These are phyloP conservation scores for Adelphocoris suturalis DNA, from an alignment of 2,888 invertebrate species.

Conservation along the genomic window DNA sequence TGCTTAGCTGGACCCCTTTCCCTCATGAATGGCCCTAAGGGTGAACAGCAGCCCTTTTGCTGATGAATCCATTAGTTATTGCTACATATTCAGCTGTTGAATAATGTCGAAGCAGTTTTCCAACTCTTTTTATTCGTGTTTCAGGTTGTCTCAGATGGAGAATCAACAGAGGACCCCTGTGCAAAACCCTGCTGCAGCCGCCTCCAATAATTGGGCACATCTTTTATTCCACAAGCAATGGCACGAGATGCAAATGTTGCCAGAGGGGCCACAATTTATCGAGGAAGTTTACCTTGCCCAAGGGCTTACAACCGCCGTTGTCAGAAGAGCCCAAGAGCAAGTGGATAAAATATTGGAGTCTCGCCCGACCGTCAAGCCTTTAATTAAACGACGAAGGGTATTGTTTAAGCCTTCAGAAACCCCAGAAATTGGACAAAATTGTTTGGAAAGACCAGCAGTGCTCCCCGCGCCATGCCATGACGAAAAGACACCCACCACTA, in stretches of 20 bases:
- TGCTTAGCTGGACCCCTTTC: too few relatives aligned
- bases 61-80: too few relatives aligned
- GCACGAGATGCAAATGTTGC: background rate
- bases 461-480: too few relatives aligned
- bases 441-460: too few relatives aligned
- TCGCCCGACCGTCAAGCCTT: background rate
- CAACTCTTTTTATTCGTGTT: background rate
- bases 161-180: background rate
- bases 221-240: background rate
- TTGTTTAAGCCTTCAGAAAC: background rate
- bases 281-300: background rate
- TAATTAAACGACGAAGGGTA: background rate
- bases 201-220: background rate
- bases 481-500: too few relatives aligned
- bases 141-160: background rate
- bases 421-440: background rate
- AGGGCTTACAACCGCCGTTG: background rate
- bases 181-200: background rate
- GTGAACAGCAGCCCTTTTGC: too few relatives aligned
- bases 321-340: background rate
- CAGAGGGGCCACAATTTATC: background rate
- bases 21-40: too few relatives aligned
- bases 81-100: too few relatives aligned
- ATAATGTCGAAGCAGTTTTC: too few relatives aligned
- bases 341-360: background rate